These are phyloP conservation scores for Hydriomena furcata DNA, from an alignment of 2,888 invertebrate species.

Conservation along the genomic window DNA sequence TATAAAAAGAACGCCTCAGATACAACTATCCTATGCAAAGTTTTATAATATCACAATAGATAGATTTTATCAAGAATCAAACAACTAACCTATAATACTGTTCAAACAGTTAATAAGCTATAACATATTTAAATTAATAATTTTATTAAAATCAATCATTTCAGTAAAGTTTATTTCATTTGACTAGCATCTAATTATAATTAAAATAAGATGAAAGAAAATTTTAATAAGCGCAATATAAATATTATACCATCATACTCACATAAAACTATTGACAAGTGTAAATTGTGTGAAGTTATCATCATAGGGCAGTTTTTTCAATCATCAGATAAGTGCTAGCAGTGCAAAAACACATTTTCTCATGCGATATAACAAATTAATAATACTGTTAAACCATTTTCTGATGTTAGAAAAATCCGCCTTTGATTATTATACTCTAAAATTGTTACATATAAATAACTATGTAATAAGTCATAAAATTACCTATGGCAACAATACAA, in stretches of 20 bases:
- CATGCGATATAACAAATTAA: too few relatives aligned
- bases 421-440: slow-evolving; percentile 10
- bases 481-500: slow-evolving; percentile 52
- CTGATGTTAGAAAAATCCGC: too few relatives aligned
- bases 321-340: too few relatives aligned
- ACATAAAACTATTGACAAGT: slow-evolving; percentile 14
- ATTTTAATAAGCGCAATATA: slow-evolving; percentile 21
- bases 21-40: slow-evolving; percentile 56
- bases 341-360: too few relatives aligned
- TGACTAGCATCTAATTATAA: slow-evolving; percentile 79
- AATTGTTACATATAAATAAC: slow-evolving; percentile 14
- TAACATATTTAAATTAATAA: slow-evolving; percentile 59
- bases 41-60: slow-evolving; percentile 68
- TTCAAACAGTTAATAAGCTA: slow-evolving; percentile 64
- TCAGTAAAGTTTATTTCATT: slow-evolving; percentile 69
- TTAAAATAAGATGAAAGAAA: slow-evolving; percentile 41
- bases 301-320: too few relatives aligned
- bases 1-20: slow-evolving; percentile 31
- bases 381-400: too few relatives aligned
- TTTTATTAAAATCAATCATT: slow-evolving; percentile 65
- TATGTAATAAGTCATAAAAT: slow-evolving; percentile 35
- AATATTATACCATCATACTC: slow-evolving; percentile 4
- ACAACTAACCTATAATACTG: slow-evolving; percentile 82
- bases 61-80: slow-evolving; percentile 64
- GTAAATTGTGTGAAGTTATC: slow-evolving; percentile 10